Conservation (phyloP, 2,888 invertebrate species). For the Thymelicus acteon region DNA sequence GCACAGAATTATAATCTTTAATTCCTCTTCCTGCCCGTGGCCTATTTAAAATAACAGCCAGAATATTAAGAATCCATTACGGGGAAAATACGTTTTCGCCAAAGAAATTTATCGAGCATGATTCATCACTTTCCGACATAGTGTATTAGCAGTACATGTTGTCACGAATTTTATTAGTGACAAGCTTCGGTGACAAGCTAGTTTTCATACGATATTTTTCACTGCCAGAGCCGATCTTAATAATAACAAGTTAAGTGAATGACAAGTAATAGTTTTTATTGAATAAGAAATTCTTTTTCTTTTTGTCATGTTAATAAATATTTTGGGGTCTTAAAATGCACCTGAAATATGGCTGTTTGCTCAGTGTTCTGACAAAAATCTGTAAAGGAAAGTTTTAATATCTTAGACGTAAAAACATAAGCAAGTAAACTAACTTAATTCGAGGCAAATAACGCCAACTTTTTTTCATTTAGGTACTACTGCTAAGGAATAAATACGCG, state of each 20-base stretch:
- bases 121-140: conserved; percentile 16
- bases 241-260: conserved; percentile 6
- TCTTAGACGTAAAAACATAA: not conserved
- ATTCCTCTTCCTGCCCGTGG: not conserved
- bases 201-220: conserved; percentile 22
- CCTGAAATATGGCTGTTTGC: not conserved
- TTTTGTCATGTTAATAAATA: not conserved
- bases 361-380: no score
- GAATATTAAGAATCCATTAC: conserved; percentile 24
- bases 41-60: not conserved
- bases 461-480: no score
- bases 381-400: no score
- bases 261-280: not conserved
- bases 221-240: conserved; percentile 3
- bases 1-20: not conserved
- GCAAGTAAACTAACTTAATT: no score
- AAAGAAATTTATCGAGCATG: conserved; percentile 29
- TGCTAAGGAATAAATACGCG: no score
- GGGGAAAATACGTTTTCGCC: conserved; percentile 10
- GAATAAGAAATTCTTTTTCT: not conserved
- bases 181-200: conserved; percentile 16
- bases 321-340: not conserved
- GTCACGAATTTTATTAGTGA: conserved; percentile 36
- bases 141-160: conserved; percentile 22
- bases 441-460: no score